Evolutionary conservation across 2,113 vertebrate species (phyloP), one percentile per base, ranked within the genome.

Genomic region (Saimiri boliviensis): DNA sequence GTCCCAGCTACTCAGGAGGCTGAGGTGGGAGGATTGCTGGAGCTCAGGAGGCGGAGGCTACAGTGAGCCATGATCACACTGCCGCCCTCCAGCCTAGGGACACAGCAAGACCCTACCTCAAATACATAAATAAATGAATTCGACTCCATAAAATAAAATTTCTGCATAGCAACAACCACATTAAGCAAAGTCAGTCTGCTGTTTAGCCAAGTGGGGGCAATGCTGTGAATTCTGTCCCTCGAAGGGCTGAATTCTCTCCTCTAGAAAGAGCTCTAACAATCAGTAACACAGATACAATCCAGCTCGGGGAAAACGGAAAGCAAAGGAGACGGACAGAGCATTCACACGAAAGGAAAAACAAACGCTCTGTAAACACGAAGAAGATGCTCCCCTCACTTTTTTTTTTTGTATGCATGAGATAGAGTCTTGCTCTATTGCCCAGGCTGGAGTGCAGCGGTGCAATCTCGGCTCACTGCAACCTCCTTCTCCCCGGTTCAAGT

Each of bases 331-430:
- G 30, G 12, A 2, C 49, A 40, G 25, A 45, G 32, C 19, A 7
- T 8, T 17, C 16, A 2, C n/a, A 1, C 0, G 42, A 27, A n/a
- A 37, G 17, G 56, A 63, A 13, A 74, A 1, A 1, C 47, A 16
- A 9, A 11, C 0, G 54, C 71, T 11, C 19, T 27, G 2, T 0
- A 25, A 23, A 12, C 3, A 0, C 5, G 2, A 63, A 3, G 2
- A 1, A 19, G 35, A 9, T 0, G 8, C 40, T 70, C 27, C 0
- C 60, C 27, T 30, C 2, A 63, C 27, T 6, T 6, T 63, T 63
- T 6, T 58, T 58, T 58, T 21, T 56, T 2, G 2, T 56, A 14
- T 49, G 13, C 45, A 10, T 63, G 60, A 63, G 60, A 32, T 27
- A 6, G 60, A 63, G 27, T 32, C 27, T 63, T 13, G 27, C 60